phyloP scores from a whole-genome alignment of 2,797 vertebrate genomes.

The Oreonectes daqikongensis region DNA sequence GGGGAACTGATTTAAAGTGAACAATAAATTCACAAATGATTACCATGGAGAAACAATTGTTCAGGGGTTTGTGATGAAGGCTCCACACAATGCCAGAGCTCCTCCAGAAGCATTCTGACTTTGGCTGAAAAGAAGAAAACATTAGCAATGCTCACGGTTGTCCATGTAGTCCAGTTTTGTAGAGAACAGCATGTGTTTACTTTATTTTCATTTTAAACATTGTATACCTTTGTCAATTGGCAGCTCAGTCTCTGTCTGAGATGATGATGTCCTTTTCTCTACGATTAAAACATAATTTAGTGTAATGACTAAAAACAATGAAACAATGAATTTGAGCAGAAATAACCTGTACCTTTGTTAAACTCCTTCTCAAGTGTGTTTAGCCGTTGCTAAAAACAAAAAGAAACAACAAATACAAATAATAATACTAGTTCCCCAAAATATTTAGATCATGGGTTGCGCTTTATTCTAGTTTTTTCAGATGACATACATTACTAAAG shows the following conservation, averaged over 20 bases:
- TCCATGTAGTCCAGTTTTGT: too few relatives aligned
- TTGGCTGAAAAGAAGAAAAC: conserved; percentile 75
- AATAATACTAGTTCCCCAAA: not conserved
- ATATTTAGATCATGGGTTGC: not conserved
- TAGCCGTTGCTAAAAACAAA: conserved; percentile 76
- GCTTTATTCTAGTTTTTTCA: not conserved
- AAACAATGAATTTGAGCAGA: not conserved
- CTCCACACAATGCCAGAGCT: conserved; percentile 90
- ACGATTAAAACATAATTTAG: conserved; percentile 47
- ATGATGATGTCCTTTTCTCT: conserved; percentile 80
- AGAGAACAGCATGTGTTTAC: not conserved
- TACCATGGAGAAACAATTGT: conserved; percentile 62
- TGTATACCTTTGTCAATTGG: conserved; percentile 88
- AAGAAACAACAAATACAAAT: not conserved
- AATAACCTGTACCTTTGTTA: conserved; percentile 79
- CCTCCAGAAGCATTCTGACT: conserved; percentile 82
- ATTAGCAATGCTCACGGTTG: not conserved
- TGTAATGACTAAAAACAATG: not conserved
- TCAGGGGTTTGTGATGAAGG: conserved; percentile 66
- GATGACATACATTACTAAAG: not conserved
- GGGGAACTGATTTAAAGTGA: not conserved
- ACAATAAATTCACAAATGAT: conserved; percentile 30
- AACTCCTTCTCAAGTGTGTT: conserved; percentile 77
- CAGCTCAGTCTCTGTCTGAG: conserved; percentile 78
- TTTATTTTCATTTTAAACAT: not conserved